Percentiles rank a stretch among this genome's conserved stretches.
phyloP scores from a whole-genome alignment of 2,888 invertebrate species.

The Dryobotodes eremita region DNA sequence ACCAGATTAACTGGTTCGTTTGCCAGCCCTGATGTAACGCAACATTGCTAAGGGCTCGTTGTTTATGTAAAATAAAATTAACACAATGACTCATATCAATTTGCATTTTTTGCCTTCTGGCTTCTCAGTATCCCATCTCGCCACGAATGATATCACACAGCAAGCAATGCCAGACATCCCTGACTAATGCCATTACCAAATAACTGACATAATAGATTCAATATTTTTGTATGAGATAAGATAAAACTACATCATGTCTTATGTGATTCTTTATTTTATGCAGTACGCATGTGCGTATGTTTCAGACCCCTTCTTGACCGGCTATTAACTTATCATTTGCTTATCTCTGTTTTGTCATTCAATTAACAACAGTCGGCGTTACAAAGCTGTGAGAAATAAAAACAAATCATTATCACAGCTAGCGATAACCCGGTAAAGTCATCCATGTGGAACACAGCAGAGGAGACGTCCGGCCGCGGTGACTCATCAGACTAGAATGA shows the following conservation, averaged over 20 bases:
- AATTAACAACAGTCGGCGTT: conserved; percentile 72
- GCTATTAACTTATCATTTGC: conserved; percentile 57
- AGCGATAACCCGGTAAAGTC: conserved; percentile 79
- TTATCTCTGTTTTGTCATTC: conserved; percentile 70
- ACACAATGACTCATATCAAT: conserved; percentile 67
- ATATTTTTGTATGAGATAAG: conserved; percentile 49
- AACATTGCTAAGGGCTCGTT: conserved; percentile 62
- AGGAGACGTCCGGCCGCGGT: conserved; percentile 75
- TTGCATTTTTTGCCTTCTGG: conserved; percentile 67
- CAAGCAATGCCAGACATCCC: conserved; percentile 35
- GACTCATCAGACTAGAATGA: conserved; percentile 82
- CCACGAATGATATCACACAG: conserved; percentile 60
- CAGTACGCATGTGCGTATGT: conserved; percentile 21
- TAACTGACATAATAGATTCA: conserved; percentile 43
- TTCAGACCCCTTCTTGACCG: conserved; percentile 42
- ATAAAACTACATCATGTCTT: conserved; percentile 16
- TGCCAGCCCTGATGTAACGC: conserved; percentile 59
- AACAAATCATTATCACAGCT: conserved; percentile 78
- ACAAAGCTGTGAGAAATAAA: conserved; percentile 79
- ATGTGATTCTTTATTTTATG: conserved; percentile 32
- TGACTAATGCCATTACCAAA: conserved; percentile 40
- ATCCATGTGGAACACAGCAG: conserved; percentile 65
- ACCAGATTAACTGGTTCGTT: conserved; percentile 8
- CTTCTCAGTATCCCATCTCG: conserved; percentile 61
- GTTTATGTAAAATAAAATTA: conserved; percentile 65